Evolutionary conservation across 2,113 vertebrate genomes (phyloP), one percentile per base, ranked within the genome.

Genomic region (Rutilus rutilus): DNA sequence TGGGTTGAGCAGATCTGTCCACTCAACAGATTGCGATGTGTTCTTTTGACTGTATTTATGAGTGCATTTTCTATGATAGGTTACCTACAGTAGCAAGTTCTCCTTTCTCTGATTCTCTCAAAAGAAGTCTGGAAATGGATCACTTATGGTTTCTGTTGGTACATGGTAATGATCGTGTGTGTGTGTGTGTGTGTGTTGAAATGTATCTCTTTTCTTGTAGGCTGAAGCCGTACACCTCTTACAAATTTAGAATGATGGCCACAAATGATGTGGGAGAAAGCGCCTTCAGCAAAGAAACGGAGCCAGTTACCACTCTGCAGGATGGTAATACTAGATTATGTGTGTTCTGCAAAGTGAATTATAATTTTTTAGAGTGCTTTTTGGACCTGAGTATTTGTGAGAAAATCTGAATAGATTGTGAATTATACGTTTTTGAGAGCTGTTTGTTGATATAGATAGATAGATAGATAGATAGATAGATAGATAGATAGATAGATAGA

Each of bases 221-320:
- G 88, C 88, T 99, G 90, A 97, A 96, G 87, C 97, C 98, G 0
- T 99, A 97, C 90, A 98, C 97, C 2, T 98, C 97, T 1, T 99
- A 98, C 92, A 98, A 96, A 85, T 94, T 99, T 89, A 95, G 97
- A 64, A 96, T 99, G 94, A 95, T 96, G 91, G 96, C 98, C 25
- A 98, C 97, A 90, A 99, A 99, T 1, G 98, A 99, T 67, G 93
- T 99, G 0, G 98, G 98, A 78, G 97, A 98, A 93, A 99, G 98
- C 0, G 89, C 96, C 91, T 96, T 96, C 90, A 97, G 97, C 19
- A 86, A 83, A 0, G 97, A 98, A 94, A 98, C 97, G 0, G 97
- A 98, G 45, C 93, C 97, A 0, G 95, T 97, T n/a, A 98, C 97
- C 0, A 99, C 98, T 0, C 94, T 99, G 89, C 98, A 98, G 93